Base-by-base conservation (phyloP, 1,140 invertebrate species). In the Pseudomyrmex concolor region DNA sequence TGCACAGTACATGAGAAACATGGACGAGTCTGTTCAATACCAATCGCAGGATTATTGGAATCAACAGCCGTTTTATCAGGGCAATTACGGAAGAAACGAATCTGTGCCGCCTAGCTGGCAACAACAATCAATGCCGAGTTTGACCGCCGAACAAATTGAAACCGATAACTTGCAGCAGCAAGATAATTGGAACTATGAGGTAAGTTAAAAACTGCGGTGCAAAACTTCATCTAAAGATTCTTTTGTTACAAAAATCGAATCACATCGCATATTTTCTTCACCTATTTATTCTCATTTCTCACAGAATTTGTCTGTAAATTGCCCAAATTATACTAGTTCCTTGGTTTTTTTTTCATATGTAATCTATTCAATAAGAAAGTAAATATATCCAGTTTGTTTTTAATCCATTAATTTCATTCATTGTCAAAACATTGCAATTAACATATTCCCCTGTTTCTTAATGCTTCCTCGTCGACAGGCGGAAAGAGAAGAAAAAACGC, bases 401-500 rank as follows among this genome's bases (percentile, higher is more conserved):
- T 2, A 57, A 54, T 54, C 51, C 59, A 43, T 1, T 70, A 68
- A 67, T 70, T 62, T 80, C 12, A 19, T 10, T 15, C 13, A 57
- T 25, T 51, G 25, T 34, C 34, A 7, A 66, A 22, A 7, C 43
- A 34, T 22, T 19, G 5, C 62, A 55, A 77, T 77, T 80, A 80
- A 80, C 66, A 71, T 83, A 62, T 87, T 71, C 83, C 84, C 72
- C 73, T 92, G 71, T 93, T 93, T 94, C 84, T 93, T 92, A 88
- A 93, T 90, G 90, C 90, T 92, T 86, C n/a, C 91, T 78, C 67
- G 78, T 64, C 86, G 90, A 94, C 94, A 95, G 94, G n/a, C 93
- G 90, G 93, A 95, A 91, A 94, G 91, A 85, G 94, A 94, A 88
- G 93, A 94, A 88, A 95, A 94, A 89, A 78, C 91, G 62, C 34